Evolutionary conservation across 2,113 vertebrate genomes (phyloP).

Genomic region (Centropristis striata): DNA sequence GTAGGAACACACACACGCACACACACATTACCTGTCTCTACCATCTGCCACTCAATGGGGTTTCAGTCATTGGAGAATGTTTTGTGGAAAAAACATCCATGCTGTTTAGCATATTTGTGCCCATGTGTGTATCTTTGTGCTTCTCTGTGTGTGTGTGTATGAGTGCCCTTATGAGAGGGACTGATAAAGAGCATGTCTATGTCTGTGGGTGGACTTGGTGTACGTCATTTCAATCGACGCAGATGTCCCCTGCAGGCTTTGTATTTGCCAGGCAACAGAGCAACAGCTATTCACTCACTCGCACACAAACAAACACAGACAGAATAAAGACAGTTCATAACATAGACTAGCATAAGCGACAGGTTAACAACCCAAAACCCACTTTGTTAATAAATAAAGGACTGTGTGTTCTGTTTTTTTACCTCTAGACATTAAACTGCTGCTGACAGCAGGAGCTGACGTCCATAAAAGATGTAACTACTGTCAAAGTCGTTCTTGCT

Average conservation of each 20-base stretch:
- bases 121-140: constrained; percentile 9
- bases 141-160: background rate
- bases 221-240: constrained; percentile 33
- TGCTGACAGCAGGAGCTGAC: background rate
- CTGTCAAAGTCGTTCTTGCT: background rate
- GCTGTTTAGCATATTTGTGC: constrained; percentile 55
- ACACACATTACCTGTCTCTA: constrained; percentile 42
- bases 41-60: constrained; percentile 70
- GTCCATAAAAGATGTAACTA: background rate
- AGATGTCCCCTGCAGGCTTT: constrained; percentile 43
- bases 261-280: constrained; percentile 40
- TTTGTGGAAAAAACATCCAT: constrained; percentile 46
- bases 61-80: constrained; percentile 40
- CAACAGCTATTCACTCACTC: constrained; percentile 9
- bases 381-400: background rate
- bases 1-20: constrained; percentile 13
- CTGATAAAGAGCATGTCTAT: constrained; percentile 24
- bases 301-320: background rate
- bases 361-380: background rate
- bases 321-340: background rate
- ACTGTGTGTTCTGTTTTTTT: background rate
- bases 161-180: background rate
- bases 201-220: constrained; percentile 28
- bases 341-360: background rate
- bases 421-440: background rate